Percentiles rank a stretch among this genome's conserved stretches.
These are phyloP conservation scores for Bombyx mori DNA, from an alignment of 1,140 invertebrate species.

Conservation along the genomic window ASM3026992v2 NC_085128.1:2964001-2964500, in stretches of 20 bases:
- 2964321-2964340: too few species aligned
- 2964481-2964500: too few species aligned
- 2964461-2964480: too few species aligned
- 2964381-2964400: too few species aligned
- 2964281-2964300: too few species aligned
- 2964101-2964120: conserved; percentile 94
- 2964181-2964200: conserved; percentile 95
- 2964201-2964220: conserved; percentile 93
- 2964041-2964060: conserved; percentile 77
- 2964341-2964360: too few species aligned
- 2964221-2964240: conserved; percentile 90
- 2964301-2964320: too few species aligned
- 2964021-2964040: background rate
- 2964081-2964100: conserved; percentile 97
- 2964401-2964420: too few species aligned
- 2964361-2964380: too few species aligned
- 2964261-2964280: too few species aligned
- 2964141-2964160: conserved; percentile 35
- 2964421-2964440: too few species aligned
- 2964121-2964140: conserved; percentile 80
- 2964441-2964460: too few species aligned
- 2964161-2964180: conserved; percentile 90
- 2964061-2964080: conserved; percentile 95
- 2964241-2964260: conserved; percentile 75
- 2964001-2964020: background rate